Base-by-base conservation (phyloP, 2,888 invertebrate genomes). In the Xanthia togata region DNA sequence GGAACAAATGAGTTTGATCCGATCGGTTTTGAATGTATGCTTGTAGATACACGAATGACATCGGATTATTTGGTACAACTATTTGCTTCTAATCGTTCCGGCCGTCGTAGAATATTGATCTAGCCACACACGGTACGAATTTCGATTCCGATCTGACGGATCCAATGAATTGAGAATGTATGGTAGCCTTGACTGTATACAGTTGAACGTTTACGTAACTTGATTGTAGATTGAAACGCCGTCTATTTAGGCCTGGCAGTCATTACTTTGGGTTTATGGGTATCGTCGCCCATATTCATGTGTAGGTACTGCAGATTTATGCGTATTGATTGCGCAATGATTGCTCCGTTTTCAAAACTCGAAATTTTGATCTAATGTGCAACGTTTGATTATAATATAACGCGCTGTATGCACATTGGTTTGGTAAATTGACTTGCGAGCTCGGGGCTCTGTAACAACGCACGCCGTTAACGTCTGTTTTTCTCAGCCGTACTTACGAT, bases 401-500 rank as follows among this genome's bases (percentile, higher is more conserved):
- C 79, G 79, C 79, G 80, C 70, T 65, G 35, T 67, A 62, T 69
- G 78, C 73, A 73, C 57, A 76, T 57, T 67, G 64, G 12, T 62
- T 76, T 57, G 69, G n/a, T 72, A 71, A 57, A 67, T 78, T 74
- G 82, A 76, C 31, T 73, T 63, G 64, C 67, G 68, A 85, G 85
- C 78, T 78, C 73, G 74, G 53, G 65, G 74, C 79, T 84, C 76
- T 73, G 14, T 60, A 77, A 82, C 87, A 77, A 82, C 87, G 88
- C 84, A 81, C 87, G 86, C 88, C 83, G 85, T 79, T 83, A 86
- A 81, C 86, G 88, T 82, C 81, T 78, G 79, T 83, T 90, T 88
- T 84, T 87, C 86, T 89, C 79, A 81, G 92, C 93, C 93, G 94
- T 94, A 94, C 94, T 94, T 94, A 94, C 94, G 93, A 92, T 88